Evolutionary conservation across 2,888 invertebrate genomes (phyloP).

Genomic region (Beris morrisii): DNA sequence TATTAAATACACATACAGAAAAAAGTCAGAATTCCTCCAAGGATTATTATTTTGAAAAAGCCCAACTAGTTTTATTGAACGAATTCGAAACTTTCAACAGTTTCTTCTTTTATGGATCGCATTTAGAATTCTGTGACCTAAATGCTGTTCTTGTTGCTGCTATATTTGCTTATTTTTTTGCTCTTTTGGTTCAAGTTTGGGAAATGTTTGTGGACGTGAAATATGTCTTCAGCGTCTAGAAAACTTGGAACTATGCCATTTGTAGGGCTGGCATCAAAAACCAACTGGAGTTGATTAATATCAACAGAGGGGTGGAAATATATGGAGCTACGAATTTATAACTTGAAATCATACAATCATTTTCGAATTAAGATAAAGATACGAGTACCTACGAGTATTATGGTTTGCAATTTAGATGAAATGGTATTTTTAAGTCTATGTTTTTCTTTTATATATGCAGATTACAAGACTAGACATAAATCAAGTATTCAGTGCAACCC

Average conservation of each 20-base stretch:
- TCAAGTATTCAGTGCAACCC: too few species aligned
- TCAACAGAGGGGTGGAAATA: conserved; percentile 4
- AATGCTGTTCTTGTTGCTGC: conserved; percentile 14
- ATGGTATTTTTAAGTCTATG: too few species aligned
- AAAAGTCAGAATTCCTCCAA: background rate
- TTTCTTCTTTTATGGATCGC: conserved; percentile 26
- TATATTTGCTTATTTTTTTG: conserved; percentile 3
- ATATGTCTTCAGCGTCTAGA: conserved; percentile 25
- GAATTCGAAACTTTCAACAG: conserved; percentile 22
- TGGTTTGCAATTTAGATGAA: too few species aligned
- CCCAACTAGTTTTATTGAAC: conserved; percentile 9
- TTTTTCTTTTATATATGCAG: too few species aligned
- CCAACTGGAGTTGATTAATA: conserved; percentile 30
- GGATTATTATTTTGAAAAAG: too few species aligned
- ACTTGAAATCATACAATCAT: too few species aligned
- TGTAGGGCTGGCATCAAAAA: conserved; percentile 26
- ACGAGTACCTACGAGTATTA: too few species aligned
- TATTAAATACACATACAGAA: background rate
- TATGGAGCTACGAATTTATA: too few species aligned
- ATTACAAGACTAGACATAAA: too few species aligned
- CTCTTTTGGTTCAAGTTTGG: conserved; percentile 8
- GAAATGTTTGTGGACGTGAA: conserved; percentile 28
- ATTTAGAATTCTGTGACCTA: conserved; percentile 29
- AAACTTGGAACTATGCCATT: conserved; percentile 27
- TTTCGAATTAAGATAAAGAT: too few species aligned